Percentiles rank a stretch among this genome's conserved stretches.
Evolutionary conservation across 2,113 vertebrate species (phyloP).

Genomic region (Microcebus griseorufus): DNA sequence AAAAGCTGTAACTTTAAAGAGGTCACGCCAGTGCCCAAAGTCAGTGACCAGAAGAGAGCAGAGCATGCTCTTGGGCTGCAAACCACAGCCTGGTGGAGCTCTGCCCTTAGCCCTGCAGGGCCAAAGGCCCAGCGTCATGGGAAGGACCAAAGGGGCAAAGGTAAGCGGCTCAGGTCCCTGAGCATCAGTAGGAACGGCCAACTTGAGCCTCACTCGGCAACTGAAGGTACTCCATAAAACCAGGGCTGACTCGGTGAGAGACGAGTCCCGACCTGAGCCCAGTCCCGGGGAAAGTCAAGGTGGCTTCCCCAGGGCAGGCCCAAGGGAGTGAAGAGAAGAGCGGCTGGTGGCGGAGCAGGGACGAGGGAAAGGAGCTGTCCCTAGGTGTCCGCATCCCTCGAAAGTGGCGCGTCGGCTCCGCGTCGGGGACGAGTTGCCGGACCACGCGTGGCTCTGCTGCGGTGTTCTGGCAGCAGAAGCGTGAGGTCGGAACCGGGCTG

Average conservation of each 20-base stretch:
- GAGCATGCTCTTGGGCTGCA: background rate
- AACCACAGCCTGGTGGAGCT: background rate
- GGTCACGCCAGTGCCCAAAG: background rate
- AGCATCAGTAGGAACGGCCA: fast-evolving
- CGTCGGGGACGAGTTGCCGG: background rate
- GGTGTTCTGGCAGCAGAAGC: background rate
- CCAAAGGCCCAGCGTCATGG: background rate
- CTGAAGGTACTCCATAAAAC: background rate
- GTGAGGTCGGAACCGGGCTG: background rate
- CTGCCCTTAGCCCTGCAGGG: background rate
- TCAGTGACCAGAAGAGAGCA: background rate
- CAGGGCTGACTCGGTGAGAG: background rate
- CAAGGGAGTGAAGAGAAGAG: background rate
- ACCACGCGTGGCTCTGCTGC: background rate
- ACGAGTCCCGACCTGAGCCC: background rate
- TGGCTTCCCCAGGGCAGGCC: background rate
- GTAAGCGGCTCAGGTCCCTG: background rate
- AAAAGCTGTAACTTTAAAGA: background rate
- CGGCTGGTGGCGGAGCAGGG: background rate
- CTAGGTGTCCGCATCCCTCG: background rate
- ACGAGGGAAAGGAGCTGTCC: background rate
- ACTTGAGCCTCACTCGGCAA: background rate
- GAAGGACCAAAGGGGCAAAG: background rate
- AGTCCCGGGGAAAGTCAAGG: background rate
- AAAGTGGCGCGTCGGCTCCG: background rate